Percentiles rank a stretch among this genome's conserved stretches.
Conservation (phyloP, 2,797 vertebrate species). For the Fringilla coelebs region DNA sequence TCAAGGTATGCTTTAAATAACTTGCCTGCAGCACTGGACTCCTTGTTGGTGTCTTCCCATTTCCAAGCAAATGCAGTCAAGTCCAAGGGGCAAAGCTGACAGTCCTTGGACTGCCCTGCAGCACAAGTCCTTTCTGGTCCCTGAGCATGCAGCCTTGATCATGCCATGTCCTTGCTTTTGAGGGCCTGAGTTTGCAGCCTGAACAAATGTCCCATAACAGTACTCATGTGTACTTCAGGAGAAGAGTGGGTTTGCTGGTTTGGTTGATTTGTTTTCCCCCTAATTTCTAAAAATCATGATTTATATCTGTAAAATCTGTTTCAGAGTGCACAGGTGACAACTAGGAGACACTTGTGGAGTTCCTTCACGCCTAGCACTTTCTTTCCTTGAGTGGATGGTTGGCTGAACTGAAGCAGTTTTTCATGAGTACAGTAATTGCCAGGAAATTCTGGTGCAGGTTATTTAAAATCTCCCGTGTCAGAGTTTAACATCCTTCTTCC, state of each 20-base stretch:
- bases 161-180: not conserved
- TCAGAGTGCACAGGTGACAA: not conserved
- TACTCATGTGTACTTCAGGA: not conserved
- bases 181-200: not conserved
- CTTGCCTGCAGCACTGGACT: not conserved
- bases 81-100: not conserved
- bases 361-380: not conserved
- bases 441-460: not conserved
- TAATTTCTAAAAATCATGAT: not conserved
- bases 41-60: not conserved
- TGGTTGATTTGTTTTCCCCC: accelerated
- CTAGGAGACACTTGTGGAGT: not conserved
- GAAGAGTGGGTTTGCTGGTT: not conserved
- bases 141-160: not conserved
- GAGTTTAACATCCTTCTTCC: not conserved
- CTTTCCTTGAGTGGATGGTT: not conserved
- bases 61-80: not conserved
- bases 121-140: not conserved
- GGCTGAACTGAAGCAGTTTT: not conserved
- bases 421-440: not conserved
- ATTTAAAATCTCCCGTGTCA: not conserved
- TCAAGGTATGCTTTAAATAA: not conserved
- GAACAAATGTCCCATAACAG: not conserved
- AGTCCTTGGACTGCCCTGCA: not conserved
- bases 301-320: not conserved